Evolutionary conservation across 2,888 invertebrate species (phyloP), one percentile per base, ranked within the genome.

Genomic region (Tipula helvola): DNA sequence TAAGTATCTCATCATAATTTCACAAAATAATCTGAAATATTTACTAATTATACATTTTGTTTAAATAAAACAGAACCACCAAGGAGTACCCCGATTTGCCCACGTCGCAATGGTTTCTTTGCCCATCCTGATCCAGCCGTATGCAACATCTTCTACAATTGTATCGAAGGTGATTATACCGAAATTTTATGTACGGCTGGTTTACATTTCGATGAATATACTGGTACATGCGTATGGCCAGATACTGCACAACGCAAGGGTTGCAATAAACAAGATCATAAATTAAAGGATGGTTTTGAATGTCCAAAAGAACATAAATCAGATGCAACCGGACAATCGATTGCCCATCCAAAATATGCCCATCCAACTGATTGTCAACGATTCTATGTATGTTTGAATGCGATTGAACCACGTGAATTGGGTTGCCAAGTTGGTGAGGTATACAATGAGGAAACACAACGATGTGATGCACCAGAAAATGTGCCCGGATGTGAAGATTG

Each of bases 401-500:
- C 96, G 13, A 93, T 95, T 41, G 97, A 96, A 89, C 97, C 97
- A n/a, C 94, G 97, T 88, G 96, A 97, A 90, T 94, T 97, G 88
- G 96, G 97, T 44, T 97, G 97, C 92, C 94, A 94, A 89, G 94
- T 95, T 87, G 97, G 97, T 87, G 96, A 96, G 90, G 98, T 97
- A n/a, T 98, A 97, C 93, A 97, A 98, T 90, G 96, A 97, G 88
- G 95, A 95, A 88, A 92, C 94, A 0, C 95, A 96, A 91, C 94
- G 94, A 90, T 98, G 98, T 91, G 97, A 97, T 90, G 95, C 96
- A 1, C 97, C 97, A 44, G 97, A 97, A 92, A 97, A 97, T 91
- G 97, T 97, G 87, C 93, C 95, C 89, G 97, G 97, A 93, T 97
- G 97, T 90, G 96, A 97, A 94, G 96, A 97, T 90, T 97, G 97